Percentiles rank a stretch among this genome's conserved stretches.
Conservation (phyloP, 92 coral and sea anemone genomes). For the Galaxea fascicularis region DNA sequence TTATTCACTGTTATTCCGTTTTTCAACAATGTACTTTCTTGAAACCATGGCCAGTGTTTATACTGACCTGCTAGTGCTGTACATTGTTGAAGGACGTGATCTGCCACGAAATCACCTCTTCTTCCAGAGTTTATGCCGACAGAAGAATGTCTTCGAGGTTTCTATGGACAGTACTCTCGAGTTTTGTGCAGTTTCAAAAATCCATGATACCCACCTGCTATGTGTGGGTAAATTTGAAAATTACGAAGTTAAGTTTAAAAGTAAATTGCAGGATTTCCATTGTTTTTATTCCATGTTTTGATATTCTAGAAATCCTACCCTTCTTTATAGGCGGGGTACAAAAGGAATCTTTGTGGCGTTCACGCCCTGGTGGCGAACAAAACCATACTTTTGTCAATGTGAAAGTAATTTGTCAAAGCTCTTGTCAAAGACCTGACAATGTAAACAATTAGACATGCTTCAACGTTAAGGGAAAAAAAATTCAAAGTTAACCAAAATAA, state of each 20-base stretch:
- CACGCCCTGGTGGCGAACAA: conserved; percentile 22
- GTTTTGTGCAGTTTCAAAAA: neutral
- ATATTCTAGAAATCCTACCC: neutral
- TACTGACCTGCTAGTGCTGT: neutral
- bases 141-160: neutral
- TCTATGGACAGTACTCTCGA: neutral
- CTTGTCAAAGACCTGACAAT: too few relatives aligned
- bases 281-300: neutral
- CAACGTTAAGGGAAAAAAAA: too few relatives aligned
- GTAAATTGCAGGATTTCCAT: neutral
- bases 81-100: neutral
- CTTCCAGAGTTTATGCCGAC: neutral
- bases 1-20: neutral
- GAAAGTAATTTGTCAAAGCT: conserved; percentile 19
- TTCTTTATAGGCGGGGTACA: conserved; percentile 20
- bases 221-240: neutral
- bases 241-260: neutral
- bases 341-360: conserved; percentile 15
- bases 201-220: neutral
- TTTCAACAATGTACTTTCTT: neutral
- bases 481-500: too few relatives aligned
- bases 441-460: too few relatives aligned
- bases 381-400: neutral
- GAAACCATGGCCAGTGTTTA: neutral
- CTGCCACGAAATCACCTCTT: neutral